A percentile compares a stretch with the other conserved stretches of the same genome.
Conservation (phyloP, 2,113 vertebrate genomes). For the Cynopterus brachyotis region DNA sequence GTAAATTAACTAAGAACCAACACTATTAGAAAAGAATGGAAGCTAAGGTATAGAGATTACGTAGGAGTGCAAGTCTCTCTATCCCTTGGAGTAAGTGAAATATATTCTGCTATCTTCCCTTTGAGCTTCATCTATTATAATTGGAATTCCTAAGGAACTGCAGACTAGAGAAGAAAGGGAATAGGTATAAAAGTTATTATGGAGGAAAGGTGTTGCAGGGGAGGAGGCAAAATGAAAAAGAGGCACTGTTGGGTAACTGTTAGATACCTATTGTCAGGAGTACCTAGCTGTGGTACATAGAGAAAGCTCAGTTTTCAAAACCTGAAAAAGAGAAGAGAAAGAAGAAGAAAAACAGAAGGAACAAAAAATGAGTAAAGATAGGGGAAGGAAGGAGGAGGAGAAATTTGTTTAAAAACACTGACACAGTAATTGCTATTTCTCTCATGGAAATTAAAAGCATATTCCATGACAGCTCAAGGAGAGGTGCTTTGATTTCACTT, state of each 20-base stretch:
- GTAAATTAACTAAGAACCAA: neutral
- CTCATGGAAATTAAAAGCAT: neutral
- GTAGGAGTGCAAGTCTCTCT: neutral
- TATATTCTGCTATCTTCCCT: neutral
- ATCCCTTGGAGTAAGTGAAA: rapidly evolving
- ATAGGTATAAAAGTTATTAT: neutral
- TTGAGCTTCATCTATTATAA: neutral
- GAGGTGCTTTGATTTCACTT: neutral
- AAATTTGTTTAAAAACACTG: neutral
- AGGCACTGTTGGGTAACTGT: neutral
- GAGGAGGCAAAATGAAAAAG: neutral
- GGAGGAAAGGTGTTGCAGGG: neutral
- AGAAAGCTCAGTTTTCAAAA: neutral
- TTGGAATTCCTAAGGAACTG: neutral
- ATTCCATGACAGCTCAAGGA: neutral
- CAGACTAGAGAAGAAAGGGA: neutral
- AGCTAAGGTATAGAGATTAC: neutral
- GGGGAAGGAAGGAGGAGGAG: neutral
- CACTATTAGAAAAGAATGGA: neutral
- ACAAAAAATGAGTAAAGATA: neutral
- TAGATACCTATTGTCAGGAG: no score
- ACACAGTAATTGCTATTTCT: neutral
- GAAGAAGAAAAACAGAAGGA: neutral
- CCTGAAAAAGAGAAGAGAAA: neutral
- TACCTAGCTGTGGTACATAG: neutral